Conservation (phyloP, 2,113 vertebrate species). For the Anas platyrhynchos region DNA sequence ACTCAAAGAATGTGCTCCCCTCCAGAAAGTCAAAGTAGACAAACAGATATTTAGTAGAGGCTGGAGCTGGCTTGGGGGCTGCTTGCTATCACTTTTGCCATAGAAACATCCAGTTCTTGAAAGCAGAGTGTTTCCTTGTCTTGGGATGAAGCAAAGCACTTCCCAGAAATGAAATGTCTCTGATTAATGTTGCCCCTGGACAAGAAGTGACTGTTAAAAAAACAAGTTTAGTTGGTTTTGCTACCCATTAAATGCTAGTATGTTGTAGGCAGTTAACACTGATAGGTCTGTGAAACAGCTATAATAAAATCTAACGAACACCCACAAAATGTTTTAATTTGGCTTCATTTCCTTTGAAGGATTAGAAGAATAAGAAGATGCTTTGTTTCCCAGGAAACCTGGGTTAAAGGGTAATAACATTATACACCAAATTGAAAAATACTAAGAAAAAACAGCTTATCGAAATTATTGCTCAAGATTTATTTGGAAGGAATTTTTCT, state of each 20-base stretch:
- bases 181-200: not conserved
- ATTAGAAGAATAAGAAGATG: constrained; percentile 12
- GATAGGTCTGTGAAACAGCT: not conserved
- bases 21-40: not conserved
- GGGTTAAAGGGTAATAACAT: not conserved
- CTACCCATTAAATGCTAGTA: not conserved
- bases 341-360: constrained; percentile 12
- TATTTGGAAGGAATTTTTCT: constrained; percentile 16
- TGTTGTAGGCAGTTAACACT: not conserved
- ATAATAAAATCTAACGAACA: not conserved
- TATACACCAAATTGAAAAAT: not conserved
- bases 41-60: not conserved
- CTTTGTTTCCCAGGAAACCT: constrained; percentile 51
- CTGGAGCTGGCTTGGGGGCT: not conserved
- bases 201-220: not conserved
- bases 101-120: not conserved
- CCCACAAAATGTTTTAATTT: constrained; percentile 29
- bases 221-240: not conserved
- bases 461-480: constrained; percentile 20
- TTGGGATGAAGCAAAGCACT: not conserved
- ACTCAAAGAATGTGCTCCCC: not conserved
- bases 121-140: not conserved
- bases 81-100: not conserved
- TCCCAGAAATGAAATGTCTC: not conserved
- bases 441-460: constrained; percentile 16